These are phyloP conservation scores for Chaetorhynchus papuensis DNA, from an alignment of 2,113 vertebrate species.

Conservation along the genomic window DNA sequence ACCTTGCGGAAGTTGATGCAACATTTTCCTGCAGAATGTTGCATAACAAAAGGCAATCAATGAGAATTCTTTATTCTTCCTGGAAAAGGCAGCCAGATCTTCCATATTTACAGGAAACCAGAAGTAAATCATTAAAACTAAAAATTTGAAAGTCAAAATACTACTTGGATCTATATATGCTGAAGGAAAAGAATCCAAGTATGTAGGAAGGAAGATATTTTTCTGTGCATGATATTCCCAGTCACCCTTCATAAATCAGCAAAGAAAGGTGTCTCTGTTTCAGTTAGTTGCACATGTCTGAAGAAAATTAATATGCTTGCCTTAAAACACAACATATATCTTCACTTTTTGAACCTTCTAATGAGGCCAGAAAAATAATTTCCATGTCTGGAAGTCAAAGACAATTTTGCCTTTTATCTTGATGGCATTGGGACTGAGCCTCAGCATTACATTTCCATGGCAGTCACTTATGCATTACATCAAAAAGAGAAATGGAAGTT, in stretches of 20 bases:
- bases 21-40: not conserved
- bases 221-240: not conserved
- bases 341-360: not conserved
- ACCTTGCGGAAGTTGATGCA: not conserved
- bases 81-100: not conserved
- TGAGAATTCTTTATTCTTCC: not conserved
- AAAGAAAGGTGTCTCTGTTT: constrained; percentile 7
- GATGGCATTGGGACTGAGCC: not conserved
- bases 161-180: not conserved
- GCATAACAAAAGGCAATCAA: not conserved
- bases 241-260: not conserved
- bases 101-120: not conserved
- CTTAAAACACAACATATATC: not conserved
- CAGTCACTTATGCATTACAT: not conserved
- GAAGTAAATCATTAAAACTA: not conserved
- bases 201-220: not conserved
- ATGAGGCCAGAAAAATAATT: not conserved
- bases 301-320: not conserved
- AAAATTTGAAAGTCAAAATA: not conserved
- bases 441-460: not conserved
- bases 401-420: not conserved
- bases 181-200: not conserved
- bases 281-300: not conserved
- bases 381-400: not conserved
- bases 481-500: not conserved